phyloP scores from a whole-genome alignment of 2,797 vertebrate genomes.

The Kryptolebias ocellatus region DNA sequence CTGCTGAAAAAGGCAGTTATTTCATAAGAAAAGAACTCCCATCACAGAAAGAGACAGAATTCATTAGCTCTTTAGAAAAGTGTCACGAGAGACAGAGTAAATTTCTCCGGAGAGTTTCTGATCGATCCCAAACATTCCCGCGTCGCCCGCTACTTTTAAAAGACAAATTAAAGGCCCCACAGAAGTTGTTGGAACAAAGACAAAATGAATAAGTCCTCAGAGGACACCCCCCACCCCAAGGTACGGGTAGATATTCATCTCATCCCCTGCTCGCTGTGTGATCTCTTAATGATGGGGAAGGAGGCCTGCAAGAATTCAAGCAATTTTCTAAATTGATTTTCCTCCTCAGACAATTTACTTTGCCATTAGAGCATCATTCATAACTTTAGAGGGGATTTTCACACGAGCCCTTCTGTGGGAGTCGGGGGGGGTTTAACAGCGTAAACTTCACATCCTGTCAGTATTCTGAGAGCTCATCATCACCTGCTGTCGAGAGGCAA shows the following conservation, averaged over 20 bases:
- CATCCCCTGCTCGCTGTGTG: constrained; percentile 49
- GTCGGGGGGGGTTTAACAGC: constrained; percentile 9
- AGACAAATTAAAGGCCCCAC: constrained; percentile 19
- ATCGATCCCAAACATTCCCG: constrained; percentile 33
- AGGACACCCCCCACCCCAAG: constrained; percentile 45
- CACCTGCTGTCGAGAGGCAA: background rate
- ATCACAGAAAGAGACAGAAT: constrained; percentile 13
- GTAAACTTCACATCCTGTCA: constrained; percentile 8
- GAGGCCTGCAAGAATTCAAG: constrained; percentile 76
- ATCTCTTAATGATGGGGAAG: constrained; percentile 79
- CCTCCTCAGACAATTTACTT: constrained; percentile 77
- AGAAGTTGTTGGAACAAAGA: constrained; percentile 37
- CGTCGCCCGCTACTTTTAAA: constrained; percentile 22
- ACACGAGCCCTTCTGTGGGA: constrained; percentile 41
- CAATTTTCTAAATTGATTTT: constrained; percentile 84
- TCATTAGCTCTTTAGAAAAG: constrained; percentile 14
- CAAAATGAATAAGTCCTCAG: constrained; percentile 58
- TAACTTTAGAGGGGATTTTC: constrained; percentile 69
- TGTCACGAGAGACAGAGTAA: background rate
- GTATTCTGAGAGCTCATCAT: background rate
- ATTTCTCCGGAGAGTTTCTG: constrained; percentile 32
- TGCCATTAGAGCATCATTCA: constrained; percentile 68
- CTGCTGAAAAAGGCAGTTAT: background rate
- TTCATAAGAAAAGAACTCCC: background rate
- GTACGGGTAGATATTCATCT: constrained; percentile 61